Evolutionary conservation across 2,888 invertebrate species (phyloP), one percentile per base, ranked within the genome.

Genomic region (Papilio demoleus): DNA sequence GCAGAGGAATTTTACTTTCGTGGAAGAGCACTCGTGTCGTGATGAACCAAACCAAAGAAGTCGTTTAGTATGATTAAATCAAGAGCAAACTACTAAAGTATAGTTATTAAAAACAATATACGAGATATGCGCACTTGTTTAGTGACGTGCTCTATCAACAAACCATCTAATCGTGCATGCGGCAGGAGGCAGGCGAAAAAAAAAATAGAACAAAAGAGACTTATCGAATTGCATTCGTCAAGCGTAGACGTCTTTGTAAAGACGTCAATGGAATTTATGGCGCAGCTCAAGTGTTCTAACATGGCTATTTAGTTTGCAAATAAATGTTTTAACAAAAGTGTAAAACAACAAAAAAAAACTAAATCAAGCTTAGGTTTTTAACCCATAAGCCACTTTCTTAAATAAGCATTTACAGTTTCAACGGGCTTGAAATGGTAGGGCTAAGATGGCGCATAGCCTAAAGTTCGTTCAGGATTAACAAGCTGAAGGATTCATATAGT

Each of bases 161-260:
- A n/a, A n/a, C 27, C 5, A n/a, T 56, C n/a, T 56, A 53, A n/a
- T 47, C 36, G 47, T n/a, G n/a, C n/a, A n/a, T n/a, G n/a, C n/a
- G n/a, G n/a, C 38, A 31, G 31, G 36, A 34, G 59, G 60, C 24
- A 42, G 36, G 50, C 64, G 31, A 31, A n/a, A 56, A 31, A 9
- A 17, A 31, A 17, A n/a, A 3, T 22, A 27, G 31, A 53, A 53
- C 53, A 53, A 53, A 53, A 53, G 53, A 53, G 31, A 53, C 53
- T 31, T 53, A 53, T 53, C 53, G 31, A 53, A 53, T 53, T 31
- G 53, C 53, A 53, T 53, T 53, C 53, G 53, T 53, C 53, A 14
- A 12, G 53, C 27, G 27, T 31, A 31, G 27, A 31, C 5, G 53
- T 31, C 53, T 17, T 53, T 53, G 31, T 31, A n/a, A 6, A n/a